A percentile compares a stretch with the other conserved stretches of the same genome.
Conservation (phyloP, 2,888 invertebrate genomes). For the Horisme vitalbata region DNA sequence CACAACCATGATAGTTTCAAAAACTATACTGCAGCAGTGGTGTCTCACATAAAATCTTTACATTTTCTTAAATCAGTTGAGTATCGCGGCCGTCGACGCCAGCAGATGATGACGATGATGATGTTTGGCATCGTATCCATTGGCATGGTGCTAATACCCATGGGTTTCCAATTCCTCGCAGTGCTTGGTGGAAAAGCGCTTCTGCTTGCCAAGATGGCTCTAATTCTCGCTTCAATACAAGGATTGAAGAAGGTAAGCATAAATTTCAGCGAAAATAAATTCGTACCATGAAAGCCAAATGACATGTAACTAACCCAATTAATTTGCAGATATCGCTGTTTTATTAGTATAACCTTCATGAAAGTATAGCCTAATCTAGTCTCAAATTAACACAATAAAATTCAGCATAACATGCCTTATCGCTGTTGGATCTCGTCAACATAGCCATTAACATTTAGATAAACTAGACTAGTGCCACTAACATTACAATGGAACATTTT, state of each 20-base stretch:
- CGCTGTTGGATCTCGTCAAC: slow-evolving; percentile 2
- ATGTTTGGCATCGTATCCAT: slow-evolving; percentile 90
- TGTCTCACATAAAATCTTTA: too few relatives aligned
- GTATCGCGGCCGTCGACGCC: slow-evolving; percentile 83
- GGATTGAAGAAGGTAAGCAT: slow-evolving; percentile 87
- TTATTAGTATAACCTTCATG: slow-evolving; percentile 8
- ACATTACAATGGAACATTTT: slow-evolving; percentile 51
- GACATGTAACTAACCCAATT: slow-evolving; percentile 7
- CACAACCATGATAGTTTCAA: too few relatives aligned
- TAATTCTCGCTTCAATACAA: slow-evolving; percentile 90
- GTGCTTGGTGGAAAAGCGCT: slow-evolving; percentile 92
- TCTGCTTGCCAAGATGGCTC: slow-evolving; percentile 90
- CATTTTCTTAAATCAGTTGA: slow-evolving; percentile 23
- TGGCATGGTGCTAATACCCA: slow-evolving; percentile 89
- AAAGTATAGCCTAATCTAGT: neutral
- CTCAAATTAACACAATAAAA: slow-evolving; percentile 2
- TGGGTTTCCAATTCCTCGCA: slow-evolving; percentile 93
- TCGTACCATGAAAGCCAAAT: neutral
- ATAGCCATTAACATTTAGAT: slow-evolving; percentile 18
- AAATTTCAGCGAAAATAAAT: neutral
- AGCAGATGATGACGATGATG: slow-evolving; percentile 89
- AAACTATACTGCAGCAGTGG: too few relatives aligned
- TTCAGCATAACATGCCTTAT: slow-evolving; percentile 4
- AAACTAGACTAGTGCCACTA: slow-evolving; percentile 35
- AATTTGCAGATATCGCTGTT: slow-evolving; percentile 12